Percentiles rank a stretch among this genome's conserved stretches.
phyloP scores from a whole-genome alignment of 2,113 vertebrate genomes.

The Pampusana beccarii region DNA sequence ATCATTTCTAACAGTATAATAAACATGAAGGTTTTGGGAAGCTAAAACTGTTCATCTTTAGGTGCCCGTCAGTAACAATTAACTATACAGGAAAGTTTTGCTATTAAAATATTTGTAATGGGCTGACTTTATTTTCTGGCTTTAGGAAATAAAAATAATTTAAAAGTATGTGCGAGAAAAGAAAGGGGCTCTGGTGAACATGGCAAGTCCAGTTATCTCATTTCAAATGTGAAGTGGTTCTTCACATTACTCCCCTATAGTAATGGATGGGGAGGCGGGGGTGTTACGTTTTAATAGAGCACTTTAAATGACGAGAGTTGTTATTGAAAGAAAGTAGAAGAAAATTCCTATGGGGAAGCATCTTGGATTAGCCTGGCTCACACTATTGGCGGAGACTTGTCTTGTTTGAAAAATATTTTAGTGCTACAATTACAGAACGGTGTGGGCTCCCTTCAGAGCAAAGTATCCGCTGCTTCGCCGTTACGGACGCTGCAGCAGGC shows the following conservation, averaged over 20 bases:
- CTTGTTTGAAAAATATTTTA: neutral
- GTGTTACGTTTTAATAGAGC: neutral
- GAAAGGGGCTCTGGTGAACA: rapidly evolving
- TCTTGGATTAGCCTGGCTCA: neutral
- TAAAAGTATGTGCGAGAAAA: neutral
- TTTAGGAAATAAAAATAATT: neutral
- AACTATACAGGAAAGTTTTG: neutral
- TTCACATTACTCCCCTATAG: neutral
- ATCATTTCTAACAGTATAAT: neutral
- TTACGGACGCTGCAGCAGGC: neutral
- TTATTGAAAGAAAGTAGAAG: neutral
- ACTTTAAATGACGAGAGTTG: neutral
- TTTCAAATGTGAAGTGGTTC: neutral
- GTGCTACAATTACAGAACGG: neutral
- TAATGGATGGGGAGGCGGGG: neutral
- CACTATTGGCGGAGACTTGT: neutral
- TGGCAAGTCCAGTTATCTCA: neutral
- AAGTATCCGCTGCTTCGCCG: neutral
- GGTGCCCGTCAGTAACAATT: neutral
- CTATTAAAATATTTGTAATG: neutral
- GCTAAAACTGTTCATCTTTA: neutral
- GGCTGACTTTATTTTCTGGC: neutral
- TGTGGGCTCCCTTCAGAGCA: neutral
- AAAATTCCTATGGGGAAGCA: neutral
- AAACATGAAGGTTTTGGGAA: neutral